These are phyloP conservation scores for Drosophila dunni DNA, from an alignment of 1,140 invertebrate genomes.

Conservation along the genomic window DNA sequence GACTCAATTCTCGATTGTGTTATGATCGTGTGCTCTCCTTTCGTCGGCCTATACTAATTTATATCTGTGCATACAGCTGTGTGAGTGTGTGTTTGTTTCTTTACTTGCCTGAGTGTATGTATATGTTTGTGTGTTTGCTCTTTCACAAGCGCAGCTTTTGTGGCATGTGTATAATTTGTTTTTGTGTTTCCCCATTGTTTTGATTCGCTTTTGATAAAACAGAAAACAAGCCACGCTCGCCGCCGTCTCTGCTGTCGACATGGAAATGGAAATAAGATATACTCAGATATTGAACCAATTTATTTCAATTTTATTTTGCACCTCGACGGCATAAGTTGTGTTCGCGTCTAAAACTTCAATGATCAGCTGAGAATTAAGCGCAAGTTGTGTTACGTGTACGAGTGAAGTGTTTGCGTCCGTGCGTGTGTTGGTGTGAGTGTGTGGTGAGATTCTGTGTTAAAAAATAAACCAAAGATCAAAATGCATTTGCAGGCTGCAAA, in stretches of 20 bases:
- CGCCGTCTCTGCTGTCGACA: conserved; percentile 38
- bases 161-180: conserved; percentile 59
- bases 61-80: not conserved
- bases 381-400: conserved; percentile 1
- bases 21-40: conserved; percentile 35
- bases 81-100: conserved; percentile 8
- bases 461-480: not conserved
- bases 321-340: conserved; percentile 65
- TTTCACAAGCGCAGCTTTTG: conserved; percentile 59
- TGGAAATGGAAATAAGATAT: conserved; percentile 76
- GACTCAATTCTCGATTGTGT: conserved; percentile 23
- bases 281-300: conserved; percentile 72
- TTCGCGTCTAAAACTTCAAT: conserved; percentile 27
- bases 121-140: conserved; percentile 24
- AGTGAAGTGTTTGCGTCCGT: not conserved
- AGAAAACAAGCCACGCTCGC: conserved; percentile 30
- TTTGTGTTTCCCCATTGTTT: conserved; percentile 65
- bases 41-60: conserved; percentile 9
- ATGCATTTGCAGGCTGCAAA: conserved; percentile 24
- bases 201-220: conserved; percentile 62
- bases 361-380: conserved; percentile 35
- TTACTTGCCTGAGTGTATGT: conserved; percentile 3
- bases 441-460: conserved; percentile 11
- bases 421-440: conserved; percentile 7
- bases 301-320: conserved; percentile 76